Base-by-base conservation (phyloP, 2,113 vertebrate species). In the Tricholaema leucomelas region DNA sequence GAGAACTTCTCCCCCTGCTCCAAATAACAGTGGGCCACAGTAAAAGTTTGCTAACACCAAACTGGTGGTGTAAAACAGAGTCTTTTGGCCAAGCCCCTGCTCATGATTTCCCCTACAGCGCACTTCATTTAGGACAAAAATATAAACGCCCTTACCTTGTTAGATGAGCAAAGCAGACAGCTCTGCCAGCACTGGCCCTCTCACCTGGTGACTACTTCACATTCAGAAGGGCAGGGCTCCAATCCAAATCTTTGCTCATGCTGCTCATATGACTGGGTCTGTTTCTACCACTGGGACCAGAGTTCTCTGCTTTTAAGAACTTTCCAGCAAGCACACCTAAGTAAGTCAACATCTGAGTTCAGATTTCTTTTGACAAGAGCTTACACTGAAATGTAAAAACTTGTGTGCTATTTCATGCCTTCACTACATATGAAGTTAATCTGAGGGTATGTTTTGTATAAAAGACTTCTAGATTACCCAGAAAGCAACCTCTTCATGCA, bases 301-400 rank as follows among this genome's bases (percentile, higher is more conserved):
- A 56, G 31, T 44, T 87, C 42, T 74, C 71, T 86, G 78, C 28
- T 70, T 55, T 66, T 66, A 84, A 12, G 13, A 59, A 21, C 56
- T 91, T 81, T 40, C 85, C 79, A 63, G 11, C 1, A 4, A 84
- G 50, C 66, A 86, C 21, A 87, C 52, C 61, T 78, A 21, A 83
- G 74, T 42, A 23, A 90, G 85, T 30, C 76, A 91, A 67, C 44
- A 82, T n/a, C 75, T 46, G 54, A 93, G 33, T 94, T 75, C 71
- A 93, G 63, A 50, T 27, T 38, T 20, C 31, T 54, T 81, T 60
- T 55, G n/a, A 64, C 35, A 11, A 14, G 3, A 70, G 33, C 23
- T 81, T 63, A 58, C 30, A 20, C 23, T 66, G 72, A 67, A 81
- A 55, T 2, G 12, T 27, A 21, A 38, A 61, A 67, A 70, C 25